These are phyloP conservation scores for Lutjanus erythropterus DNA, from an alignment of 2,113 vertebrate genomes.

Conservation along the genomic window DNA sequence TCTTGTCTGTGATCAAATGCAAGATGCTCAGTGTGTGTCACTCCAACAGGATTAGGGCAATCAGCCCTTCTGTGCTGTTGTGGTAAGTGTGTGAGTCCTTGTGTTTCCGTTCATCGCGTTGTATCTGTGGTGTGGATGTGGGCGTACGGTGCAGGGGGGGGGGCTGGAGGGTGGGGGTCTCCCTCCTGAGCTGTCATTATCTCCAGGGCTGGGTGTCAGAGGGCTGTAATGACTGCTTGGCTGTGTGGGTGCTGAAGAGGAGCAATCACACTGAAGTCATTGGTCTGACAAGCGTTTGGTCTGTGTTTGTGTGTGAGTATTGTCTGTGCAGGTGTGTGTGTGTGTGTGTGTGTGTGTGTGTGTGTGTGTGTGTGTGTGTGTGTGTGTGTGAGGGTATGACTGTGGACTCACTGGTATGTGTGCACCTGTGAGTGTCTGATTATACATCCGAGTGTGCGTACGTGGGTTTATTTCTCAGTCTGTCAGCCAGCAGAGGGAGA, in stretches of 20 bases:
- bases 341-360: conserved; percentile 15
- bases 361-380: conserved; percentile 41
- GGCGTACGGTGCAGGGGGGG: neutral
- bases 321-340: conserved; percentile 22
- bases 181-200: conserved; percentile 70
- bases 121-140: conserved; percentile 48
- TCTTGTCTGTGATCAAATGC: neutral
- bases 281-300: conserved; percentile 41
- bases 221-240: conserved; percentile 48
- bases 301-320: conserved; percentile 1
- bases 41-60: conserved; percentile 5
- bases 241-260: conserved; percentile 71
- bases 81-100: conserved; percentile 24
- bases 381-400: conserved; percentile 55
- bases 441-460: conserved; percentile 44
- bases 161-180: conserved; percentile 4
- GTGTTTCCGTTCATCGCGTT: conserved; percentile 22
- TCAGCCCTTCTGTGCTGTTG: conserved; percentile 35
- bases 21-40: neutral
- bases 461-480: conserved; percentile 60
- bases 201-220: conserved; percentile 59
- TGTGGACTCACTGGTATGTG: neutral
- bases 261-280: conserved; percentile 55
- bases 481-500: conserved; percentile 46
- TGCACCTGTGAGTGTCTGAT: conserved; percentile 48